A percentile compares a stretch with the other conserved stretches of the same genome.
phyloP scores from a whole-genome alignment of 2,888 invertebrate genomes.

The Deilephila porcellus region DNA sequence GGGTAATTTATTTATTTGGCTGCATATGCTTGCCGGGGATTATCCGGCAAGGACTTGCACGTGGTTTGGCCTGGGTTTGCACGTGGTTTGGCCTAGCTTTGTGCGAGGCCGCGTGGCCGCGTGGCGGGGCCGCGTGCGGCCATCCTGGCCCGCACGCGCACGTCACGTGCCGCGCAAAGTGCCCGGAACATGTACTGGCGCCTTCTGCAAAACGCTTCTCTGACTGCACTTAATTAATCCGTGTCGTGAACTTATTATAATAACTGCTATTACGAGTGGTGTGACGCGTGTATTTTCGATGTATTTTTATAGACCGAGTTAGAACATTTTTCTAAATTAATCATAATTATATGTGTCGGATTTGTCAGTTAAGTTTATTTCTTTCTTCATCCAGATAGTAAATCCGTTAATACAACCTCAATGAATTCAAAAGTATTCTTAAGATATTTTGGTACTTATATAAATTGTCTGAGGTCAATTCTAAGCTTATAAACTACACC shows the following conservation, averaged over 20 bases:
- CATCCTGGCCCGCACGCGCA: slow-evolving; percentile 46
- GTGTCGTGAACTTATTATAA: slow-evolving; percentile 55
- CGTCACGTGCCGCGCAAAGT: slow-evolving; percentile 66
- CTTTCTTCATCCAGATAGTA: too few relatives aligned
- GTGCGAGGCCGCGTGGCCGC: slow-evolving; percentile 43
- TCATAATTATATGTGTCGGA: too few relatives aligned
- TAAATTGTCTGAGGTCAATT: too few relatives aligned
- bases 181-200: slow-evolving; percentile 70
- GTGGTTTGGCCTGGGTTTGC: slow-evolving; percentile 42
- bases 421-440: too few relatives aligned
- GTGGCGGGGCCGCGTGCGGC: slow-evolving; percentile 48
- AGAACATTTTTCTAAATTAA: too few relatives aligned
- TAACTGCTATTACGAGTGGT: slow-evolving; percentile 2
- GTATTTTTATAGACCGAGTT: neutral
- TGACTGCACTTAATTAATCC: slow-evolving; percentile 80
- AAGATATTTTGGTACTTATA: too few relatives aligned
- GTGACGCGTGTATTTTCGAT: neutral
- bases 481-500: too few relatives aligned
- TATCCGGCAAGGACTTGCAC: slow-evolving; percentile 63
- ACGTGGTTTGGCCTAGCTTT: slow-evolving; percentile 35
- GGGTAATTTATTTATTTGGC: slow-evolving; percentile 82
- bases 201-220: slow-evolving; percentile 71
- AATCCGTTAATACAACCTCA: too few relatives aligned
- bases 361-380: too few relatives aligned
- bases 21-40: slow-evolving; percentile 72